Evolutionary conservation across 2,797 vertebrate species (phyloP).

Genomic region (Pseudocheirus occidentalis): DNA sequence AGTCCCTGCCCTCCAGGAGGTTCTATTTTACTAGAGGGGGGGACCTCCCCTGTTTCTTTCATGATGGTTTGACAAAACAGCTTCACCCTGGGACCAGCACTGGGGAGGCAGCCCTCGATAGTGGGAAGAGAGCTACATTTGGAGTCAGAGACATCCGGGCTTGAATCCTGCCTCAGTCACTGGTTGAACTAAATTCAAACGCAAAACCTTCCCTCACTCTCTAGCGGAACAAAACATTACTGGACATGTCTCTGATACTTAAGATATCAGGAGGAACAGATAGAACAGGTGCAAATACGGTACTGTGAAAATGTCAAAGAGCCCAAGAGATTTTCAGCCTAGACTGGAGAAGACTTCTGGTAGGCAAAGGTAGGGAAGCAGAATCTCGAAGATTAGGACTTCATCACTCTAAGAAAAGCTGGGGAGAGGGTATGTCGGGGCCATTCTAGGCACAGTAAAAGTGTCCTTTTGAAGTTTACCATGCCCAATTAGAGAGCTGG

Average conservation of each 20-base stretch:
- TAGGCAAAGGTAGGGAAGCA: background rate
- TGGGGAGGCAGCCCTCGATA: background rate
- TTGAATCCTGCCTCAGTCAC: background rate
- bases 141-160: background rate
- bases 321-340: background rate
- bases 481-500: background rate
- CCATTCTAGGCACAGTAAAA: background rate
- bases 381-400: background rate
- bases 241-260: background rate
- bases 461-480: background rate
- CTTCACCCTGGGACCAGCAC: background rate
- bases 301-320: background rate
- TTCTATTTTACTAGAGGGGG: background rate
- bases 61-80: background rate
- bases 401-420: background rate
- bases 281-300: background rate
- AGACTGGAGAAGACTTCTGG: background rate
- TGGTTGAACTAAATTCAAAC: background rate
- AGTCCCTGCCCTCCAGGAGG: background rate
- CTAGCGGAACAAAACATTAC: background rate
- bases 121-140: background rate
- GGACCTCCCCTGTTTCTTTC: no score
- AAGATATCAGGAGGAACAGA: background rate
- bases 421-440: background rate
- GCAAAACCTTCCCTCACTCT: background rate